These are phyloP conservation scores for Sylvicapra grimmia DNA, from an alignment of 2,113 vertebrate genomes.

Conservation along the genomic window DNA sequence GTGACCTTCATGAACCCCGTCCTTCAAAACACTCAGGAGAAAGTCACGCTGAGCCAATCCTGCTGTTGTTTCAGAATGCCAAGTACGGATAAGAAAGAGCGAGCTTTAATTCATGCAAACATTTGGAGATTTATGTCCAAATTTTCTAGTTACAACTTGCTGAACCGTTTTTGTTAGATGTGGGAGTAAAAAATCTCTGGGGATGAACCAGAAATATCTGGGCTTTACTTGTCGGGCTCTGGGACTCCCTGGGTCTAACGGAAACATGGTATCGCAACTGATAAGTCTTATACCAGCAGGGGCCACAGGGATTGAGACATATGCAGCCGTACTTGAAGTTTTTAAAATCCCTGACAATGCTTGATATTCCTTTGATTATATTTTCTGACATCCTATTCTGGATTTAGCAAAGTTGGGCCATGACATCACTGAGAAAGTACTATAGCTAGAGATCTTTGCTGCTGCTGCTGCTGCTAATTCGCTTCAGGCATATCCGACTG, in stretches of 20 bases:
- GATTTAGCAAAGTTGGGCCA: not conserved
- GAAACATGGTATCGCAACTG: not conserved
- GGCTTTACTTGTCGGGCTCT: not conserved
- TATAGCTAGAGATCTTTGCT: not conserved
- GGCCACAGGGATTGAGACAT: not conserved
- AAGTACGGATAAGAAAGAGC: not conserved
- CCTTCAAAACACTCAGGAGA: not conserved
- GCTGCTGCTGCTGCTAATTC: no score
- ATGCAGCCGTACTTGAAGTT: not conserved
- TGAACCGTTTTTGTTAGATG: not conserved
- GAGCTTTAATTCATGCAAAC: not conserved
- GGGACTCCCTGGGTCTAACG: not conserved
- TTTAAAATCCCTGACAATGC: not conserved
- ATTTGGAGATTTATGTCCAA: not conserved
- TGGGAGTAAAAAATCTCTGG: not conserved
- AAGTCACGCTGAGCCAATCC: not conserved
- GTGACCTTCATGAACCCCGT: not conserved
- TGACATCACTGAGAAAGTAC: not conserved
- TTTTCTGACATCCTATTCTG: not conserved
- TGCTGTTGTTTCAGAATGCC: not conserved
- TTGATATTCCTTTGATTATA: not conserved
- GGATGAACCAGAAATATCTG: not conserved
- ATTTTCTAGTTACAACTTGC: not conserved
- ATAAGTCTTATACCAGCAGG: not conserved
- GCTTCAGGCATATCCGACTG: accelerated